Conservation (phyloP, 2,888 invertebrate genomes). For the Amblyteles armatorius region DNA sequence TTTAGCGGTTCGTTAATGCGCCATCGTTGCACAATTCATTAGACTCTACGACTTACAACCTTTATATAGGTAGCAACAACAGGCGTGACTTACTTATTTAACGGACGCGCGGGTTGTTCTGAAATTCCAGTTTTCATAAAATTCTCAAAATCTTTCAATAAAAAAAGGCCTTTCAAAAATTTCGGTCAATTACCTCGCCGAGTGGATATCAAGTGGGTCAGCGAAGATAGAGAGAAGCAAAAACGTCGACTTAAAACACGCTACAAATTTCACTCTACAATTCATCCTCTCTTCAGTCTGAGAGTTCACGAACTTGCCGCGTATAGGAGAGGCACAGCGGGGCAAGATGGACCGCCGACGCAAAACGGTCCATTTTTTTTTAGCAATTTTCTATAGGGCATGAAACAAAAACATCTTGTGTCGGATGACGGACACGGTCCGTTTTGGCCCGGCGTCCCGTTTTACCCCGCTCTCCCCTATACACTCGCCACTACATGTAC, state of each 20-base stretch:
- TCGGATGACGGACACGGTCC: not conserved
- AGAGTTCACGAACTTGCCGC: not conserved
- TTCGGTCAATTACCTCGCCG: not conserved
- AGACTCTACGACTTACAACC: conserved; percentile 54
- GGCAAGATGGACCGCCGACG: not conserved
- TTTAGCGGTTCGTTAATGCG: conserved; percentile 76
- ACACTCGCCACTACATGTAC: not conserved
- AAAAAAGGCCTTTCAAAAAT: not conserved
- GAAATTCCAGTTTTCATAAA: not conserved
- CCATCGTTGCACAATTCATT: conserved; percentile 76
- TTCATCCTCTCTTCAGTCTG: not conserved
- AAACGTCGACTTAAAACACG: not conserved
- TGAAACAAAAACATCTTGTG: not conserved
- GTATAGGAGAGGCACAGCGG: not conserved
- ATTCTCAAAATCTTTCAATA: not conserved
- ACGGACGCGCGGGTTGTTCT: not conserved
- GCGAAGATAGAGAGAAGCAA: not conserved
- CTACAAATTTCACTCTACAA: not conserved
- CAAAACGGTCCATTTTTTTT: not conserved
- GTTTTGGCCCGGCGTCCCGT: not conserved
- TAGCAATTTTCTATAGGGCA: not conserved
- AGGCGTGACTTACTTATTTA: not conserved
- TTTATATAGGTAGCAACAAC: conserved; percentile 18
- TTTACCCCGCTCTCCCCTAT: not conserved
- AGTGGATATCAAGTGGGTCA: not conserved